Conservation (phyloP, 2,888 invertebrate genomes). For the Xestia ashworthii region DNA sequence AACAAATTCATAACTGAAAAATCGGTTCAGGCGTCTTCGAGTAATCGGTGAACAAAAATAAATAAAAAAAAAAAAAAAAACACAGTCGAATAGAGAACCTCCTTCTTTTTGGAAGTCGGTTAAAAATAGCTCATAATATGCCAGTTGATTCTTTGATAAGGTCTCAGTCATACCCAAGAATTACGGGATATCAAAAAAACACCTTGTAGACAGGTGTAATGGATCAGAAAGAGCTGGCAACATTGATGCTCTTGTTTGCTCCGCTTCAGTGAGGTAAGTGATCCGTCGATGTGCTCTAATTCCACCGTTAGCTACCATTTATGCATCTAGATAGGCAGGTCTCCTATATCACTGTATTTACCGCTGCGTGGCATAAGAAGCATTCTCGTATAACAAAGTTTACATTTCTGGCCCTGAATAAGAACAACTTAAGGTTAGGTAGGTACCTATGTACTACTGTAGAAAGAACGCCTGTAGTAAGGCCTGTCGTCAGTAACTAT, state of each 20-base stretch:
- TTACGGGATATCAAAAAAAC: too few relatives aligned
- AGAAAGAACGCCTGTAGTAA: background rate
- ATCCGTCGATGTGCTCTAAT: slow-evolving; percentile 62
- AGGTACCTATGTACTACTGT: too few relatives aligned
- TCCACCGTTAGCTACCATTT: slow-evolving; percentile 52
- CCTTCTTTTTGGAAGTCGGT: too few relatives aligned
- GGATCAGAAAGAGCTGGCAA: slow-evolving; percentile 35
- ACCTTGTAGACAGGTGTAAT: slow-evolving; percentile 19
- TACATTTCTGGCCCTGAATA: background rate
- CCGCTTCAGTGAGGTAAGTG: slow-evolving; percentile 59
- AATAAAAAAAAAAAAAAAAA: too few relatives aligned
- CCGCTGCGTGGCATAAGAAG: background rate
- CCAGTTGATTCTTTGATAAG: too few relatives aligned
- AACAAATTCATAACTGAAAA: too few relatives aligned
- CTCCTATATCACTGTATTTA: background rate
- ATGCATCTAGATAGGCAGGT: slow-evolving; percentile 34
- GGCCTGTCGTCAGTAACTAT: background rate
- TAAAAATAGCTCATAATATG: too few relatives aligned
- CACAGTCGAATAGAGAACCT: too few relatives aligned
- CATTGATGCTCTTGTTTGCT: slow-evolving; percentile 23
- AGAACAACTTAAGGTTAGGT: background rate
- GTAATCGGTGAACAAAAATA: too few relatives aligned
- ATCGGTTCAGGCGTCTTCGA: too few relatives aligned
- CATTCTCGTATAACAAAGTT: background rate
- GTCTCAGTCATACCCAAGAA: too few relatives aligned